Evolutionary conservation across 2,797 vertebrate species (phyloP), one percentile per base, ranked within the genome.

Genomic region (Morus bassanus): DNA sequence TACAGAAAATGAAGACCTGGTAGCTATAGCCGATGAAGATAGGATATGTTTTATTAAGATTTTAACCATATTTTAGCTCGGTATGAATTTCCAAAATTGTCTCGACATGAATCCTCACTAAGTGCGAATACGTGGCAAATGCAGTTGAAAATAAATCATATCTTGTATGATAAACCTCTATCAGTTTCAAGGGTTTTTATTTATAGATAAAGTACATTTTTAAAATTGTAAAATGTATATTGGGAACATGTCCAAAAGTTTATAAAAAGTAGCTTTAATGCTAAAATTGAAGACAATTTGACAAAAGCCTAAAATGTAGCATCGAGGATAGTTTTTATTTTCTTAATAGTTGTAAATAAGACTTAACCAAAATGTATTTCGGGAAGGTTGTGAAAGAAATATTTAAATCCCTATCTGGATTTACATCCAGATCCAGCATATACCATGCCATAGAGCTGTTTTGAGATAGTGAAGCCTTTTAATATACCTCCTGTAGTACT

Each of bases 271-370:
- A 93, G 77, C 85, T 94, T 92, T 93, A 86, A 85, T 92, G 87
- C 91, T 97, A 95, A 96, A 97, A 96, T 96, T 89, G 88, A 95
- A 94, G 87, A 82, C 70, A 88, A 94, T 92, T 96, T 88, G 79
- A 95, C 91, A 96, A 94, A 96, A 92, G 63, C 73, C 88, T 79
- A 93, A 97, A 96, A 95, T 69, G 75, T 78, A 93, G 74, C 88
- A 64, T 86, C 0, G 5, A 93, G 87, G 65, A 45, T 92, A 89
- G 79, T 90, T 97, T 97, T 95, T 96, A 92, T 97, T 97, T 97
- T 95, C 91, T 93, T 96, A 97, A 96, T 96, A 96, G 82, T 63
- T 92, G 95, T 93, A 97, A 96, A 96, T 93, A 97, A 93, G 88
- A 70, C 73, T 86, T 84, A 77, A 95, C 61, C 60, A 90, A 94